Evolutionary conservation across 2,888 invertebrate genomes (phyloP), one percentile per base, ranked within the genome.

Genomic region (Ectemnius continuus): DNA sequence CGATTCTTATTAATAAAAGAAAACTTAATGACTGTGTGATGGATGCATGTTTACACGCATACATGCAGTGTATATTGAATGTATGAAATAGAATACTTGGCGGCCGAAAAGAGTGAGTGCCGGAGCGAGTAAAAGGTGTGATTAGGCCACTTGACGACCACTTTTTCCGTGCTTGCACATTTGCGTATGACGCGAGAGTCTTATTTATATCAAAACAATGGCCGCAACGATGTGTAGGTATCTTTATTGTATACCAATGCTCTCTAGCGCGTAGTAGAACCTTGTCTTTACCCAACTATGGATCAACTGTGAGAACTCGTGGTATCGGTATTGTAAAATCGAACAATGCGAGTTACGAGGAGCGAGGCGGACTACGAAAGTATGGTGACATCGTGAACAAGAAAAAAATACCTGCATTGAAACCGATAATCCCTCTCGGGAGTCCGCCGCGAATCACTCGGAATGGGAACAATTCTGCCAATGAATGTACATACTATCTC

Each of bases 401-500:
- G 59, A 73, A 71, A 73, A 72, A 60, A 67, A 61, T 36, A 71
- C 48, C 56, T 18, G 52, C 26, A 61, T 52, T 56, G 14, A 60
- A 52, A 16, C 52, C 62, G 63, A 48, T 56, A 20, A 62, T 66
- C 61, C 73, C 66, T 74, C 60, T 61, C 70, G 73, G 58, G 45
- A 74, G 72, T 80, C 70, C 76, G 80, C 72, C 76, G 74, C 76
- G 75, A 16, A 23, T 81, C 75, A 61, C 81, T 81, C 71, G 75
- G 61, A 77, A 81, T 74, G 79, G 77, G 81, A 83, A 85, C 79
- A 79, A 85, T 84, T 83, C 84, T 86, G 85, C 87, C 86, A 88
- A 88, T 87, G 87, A 87, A 84, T 88, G 88, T 88, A 87, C 76
- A 88, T 79, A 76, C 68, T 78, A 68, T 79, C 83, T 69, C 71